Evolutionary conservation across 2,113 vertebrate species (phyloP).

Genomic region (Crypturellus undulatus): DNA sequence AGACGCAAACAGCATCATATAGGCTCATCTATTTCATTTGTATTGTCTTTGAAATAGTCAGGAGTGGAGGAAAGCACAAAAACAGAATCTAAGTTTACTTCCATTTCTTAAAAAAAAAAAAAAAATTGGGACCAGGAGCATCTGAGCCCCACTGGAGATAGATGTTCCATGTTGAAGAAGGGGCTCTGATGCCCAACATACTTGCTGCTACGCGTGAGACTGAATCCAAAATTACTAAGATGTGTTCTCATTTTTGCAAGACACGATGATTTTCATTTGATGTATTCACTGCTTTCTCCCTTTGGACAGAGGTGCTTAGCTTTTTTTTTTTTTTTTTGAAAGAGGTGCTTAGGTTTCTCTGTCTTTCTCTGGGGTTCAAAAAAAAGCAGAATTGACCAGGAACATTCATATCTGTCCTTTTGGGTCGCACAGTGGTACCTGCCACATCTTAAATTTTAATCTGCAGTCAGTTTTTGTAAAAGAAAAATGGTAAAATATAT

Average conservation of each 20-base stretch:
- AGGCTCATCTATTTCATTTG: slow-evolving; percentile 9
- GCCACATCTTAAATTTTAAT: slow-evolving; percentile 33
- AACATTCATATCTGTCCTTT: slow-evolving; percentile 31
- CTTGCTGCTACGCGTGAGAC: slow-evolving; percentile 67
- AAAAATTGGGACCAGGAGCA: slow-evolving; percentile 74
- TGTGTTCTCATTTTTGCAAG: slow-evolving; percentile 35
- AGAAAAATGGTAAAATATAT: slow-evolving; percentile 36
- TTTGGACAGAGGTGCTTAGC: not conserved
- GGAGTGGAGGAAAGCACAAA: slow-evolving; percentile 23
- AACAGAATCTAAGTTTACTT: slow-evolving; percentile 52
- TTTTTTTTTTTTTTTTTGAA: slow-evolving; percentile 9
- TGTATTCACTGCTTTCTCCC: slow-evolving; percentile 17
- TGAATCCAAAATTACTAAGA: slow-evolving; percentile 28
- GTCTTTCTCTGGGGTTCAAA: slow-evolving; percentile 19
- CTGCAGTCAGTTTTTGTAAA: slow-evolving; percentile 46
- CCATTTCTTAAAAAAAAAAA: slow-evolving; percentile 29
- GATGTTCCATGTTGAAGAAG: slow-evolving; percentile 10
- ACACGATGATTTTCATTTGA: not conserved
- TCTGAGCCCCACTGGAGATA: slow-evolving; percentile 52
- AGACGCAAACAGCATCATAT: not conserved
- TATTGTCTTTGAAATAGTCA: slow-evolving; percentile 16
- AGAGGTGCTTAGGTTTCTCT: not conserved
- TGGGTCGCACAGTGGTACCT: slow-evolving; percentile 51
- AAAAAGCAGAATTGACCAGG: not conserved
- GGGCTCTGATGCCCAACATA: slow-evolving; percentile 50